Base-by-base conservation (phyloP, 2,888 invertebrate species). In the Latheticus oryzae region DNA sequence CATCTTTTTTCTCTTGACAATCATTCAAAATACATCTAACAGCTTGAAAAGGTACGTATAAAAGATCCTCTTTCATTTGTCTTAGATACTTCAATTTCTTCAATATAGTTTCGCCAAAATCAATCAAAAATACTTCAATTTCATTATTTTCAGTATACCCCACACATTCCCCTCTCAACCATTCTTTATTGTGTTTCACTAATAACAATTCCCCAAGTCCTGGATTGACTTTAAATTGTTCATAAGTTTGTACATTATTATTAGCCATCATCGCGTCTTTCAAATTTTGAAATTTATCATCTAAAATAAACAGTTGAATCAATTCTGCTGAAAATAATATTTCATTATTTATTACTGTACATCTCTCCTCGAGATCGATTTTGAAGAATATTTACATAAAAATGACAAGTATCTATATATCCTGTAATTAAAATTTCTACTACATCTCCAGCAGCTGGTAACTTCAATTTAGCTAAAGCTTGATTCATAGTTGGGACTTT, bases 191-290 rank as follows among this genome's bases (percentile, higher is more conserved):
- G 24, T 68, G 64, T 28, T 63, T 58, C 0, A 63, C 69, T 1
- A 73, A 28, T 23, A 72, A 68, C 1, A 71, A 48, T 51, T 73
- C 73, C 1, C 73, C 73, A 5, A 67, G 5, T 1, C 67, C 66
- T 1, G 73, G 73, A 3, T 47, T 15, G 5, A 71, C 58, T 62
- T 70, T 71, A 37, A 67, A 68, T 0, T 19, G 2, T 42, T 66
- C 59, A 24, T 66, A 72, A 3, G 63, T 64, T 3, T 48, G 43
- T 4, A 61, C 45, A 1, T 12, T 17, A 8, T 33, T 32, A 8
- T 47, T 32, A 1, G 50, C 32, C 28, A 71, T 69, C 63, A 72
- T 68, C 2, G 40, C 50, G 2, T 48, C 30, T 21, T 65, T 33
- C 12, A 55, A 15, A 5, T 26, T 35, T 7, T 21, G 21, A 5